phyloP scores from a whole-genome alignment of 2,797 vertebrate genomes.

The Arctocebus calabarensis region DNA sequence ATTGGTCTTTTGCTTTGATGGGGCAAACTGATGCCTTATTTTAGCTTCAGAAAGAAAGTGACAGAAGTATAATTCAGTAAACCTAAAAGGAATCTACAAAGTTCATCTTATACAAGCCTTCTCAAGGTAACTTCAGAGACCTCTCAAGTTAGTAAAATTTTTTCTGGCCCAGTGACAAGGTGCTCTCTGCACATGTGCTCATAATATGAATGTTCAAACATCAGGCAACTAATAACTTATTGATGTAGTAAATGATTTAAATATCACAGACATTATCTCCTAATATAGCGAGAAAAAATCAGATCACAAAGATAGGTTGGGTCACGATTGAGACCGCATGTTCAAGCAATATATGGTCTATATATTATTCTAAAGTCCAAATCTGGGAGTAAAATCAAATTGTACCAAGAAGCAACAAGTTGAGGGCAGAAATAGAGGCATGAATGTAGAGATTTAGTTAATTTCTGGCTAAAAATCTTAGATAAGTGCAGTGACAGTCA shows the following conservation, averaged over 20 bases:
- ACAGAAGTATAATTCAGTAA: constrained; percentile 21
- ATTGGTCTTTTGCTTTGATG: constrained; percentile 28
- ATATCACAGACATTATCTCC: neutral
- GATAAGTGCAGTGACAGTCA: neutral
- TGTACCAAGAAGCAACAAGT: neutral
- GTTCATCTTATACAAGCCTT: neutral
- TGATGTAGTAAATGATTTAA: neutral
- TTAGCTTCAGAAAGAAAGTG: constrained; percentile 28
- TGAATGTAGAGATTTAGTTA: neutral
- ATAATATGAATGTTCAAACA: neutral
- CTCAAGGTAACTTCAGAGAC: constrained; percentile 22
- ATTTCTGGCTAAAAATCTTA: neutral
- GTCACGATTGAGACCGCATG: neutral
- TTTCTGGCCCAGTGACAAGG: neutral
- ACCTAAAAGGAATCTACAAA: constrained; percentile 13
- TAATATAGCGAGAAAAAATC: neutral
- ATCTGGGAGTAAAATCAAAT: neutral
- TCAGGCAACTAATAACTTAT: neutral
- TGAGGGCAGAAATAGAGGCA: neutral
- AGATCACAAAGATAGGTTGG: neutral
- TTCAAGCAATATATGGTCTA: neutral
- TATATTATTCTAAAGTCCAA: neutral
- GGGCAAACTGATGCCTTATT: constrained; percentile 49
- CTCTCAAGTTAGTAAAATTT: neutral
- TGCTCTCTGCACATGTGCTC: neutral